Percentiles rank a stretch among this genome's conserved stretches.
Conservation (phyloP, 2,888 invertebrate genomes). For the Zygaena filipendulae region DNA sequence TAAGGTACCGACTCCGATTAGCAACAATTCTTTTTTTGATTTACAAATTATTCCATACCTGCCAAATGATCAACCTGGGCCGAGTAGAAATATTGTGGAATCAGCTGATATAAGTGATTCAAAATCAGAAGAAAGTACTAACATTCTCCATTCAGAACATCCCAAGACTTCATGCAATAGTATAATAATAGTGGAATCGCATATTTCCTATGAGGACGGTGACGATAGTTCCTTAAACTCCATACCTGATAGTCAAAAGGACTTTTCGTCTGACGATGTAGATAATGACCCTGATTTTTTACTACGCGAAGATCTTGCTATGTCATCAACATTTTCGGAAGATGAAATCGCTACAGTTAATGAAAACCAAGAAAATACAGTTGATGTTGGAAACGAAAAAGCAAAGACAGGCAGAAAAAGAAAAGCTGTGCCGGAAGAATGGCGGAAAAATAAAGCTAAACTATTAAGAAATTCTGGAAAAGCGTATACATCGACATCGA, state of each 20-base stretch:
- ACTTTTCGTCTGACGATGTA: slow-evolving; percentile 2
- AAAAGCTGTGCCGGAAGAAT: slow-evolving; percentile 10
- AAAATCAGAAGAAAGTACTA: too few relatives aligned
- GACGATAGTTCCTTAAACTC: background rate
- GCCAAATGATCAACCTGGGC: slow-evolving; percentile 6
- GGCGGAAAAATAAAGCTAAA: slow-evolving; percentile 13
- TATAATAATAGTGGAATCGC: too few relatives aligned
- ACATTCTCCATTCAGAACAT: too few relatives aligned
- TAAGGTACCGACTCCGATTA: background rate
- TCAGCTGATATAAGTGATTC: background rate
- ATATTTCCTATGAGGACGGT: background rate
- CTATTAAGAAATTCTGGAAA: slow-evolving; percentile 15
- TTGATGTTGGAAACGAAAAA: too few relatives aligned
- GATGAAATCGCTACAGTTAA: background rate
- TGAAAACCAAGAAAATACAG: background rate
- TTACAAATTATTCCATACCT: slow-evolving; percentile 7
- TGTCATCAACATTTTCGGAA: background rate
- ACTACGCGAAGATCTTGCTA: too few relatives aligned
- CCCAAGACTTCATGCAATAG: too few relatives aligned
- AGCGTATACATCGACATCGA: slow-evolving; percentile 13
- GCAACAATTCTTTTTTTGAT: slow-evolving; percentile 4
- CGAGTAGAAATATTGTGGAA: slow-evolving; percentile 6
- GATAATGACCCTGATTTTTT: background rate
- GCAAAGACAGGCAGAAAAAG: slow-evolving; percentile 10
- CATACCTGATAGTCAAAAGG: background rate